A percentile compares a stretch with the other conserved stretches of the same genome.
Conservation (phyloP, 2,888 invertebrate species). For the Temnothorax rugatulus region DNA sequence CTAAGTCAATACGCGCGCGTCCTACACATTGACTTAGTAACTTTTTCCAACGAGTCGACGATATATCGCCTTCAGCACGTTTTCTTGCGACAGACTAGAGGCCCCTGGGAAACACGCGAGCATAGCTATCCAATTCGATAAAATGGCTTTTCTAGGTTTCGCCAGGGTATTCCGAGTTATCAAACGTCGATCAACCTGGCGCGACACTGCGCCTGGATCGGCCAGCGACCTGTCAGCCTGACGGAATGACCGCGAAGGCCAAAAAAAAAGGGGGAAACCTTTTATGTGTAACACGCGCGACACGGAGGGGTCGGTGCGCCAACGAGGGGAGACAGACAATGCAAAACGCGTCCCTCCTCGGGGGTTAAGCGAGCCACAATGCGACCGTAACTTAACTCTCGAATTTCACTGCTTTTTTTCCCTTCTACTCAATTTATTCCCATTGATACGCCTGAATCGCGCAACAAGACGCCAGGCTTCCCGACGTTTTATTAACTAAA, state of each 20-base stretch:
- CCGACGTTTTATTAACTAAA: conserved; percentile 52
- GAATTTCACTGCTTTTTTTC: conserved; percentile 55
- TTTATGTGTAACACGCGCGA: conserved; percentile 66
- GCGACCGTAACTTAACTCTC: conserved; percentile 59
- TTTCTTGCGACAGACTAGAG: conserved; percentile 24
- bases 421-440: conserved; percentile 44
- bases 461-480: conserved; percentile 40
- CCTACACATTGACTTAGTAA: conserved; percentile 31
- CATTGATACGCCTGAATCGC: conserved; percentile 53
- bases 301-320: conserved; percentile 44
- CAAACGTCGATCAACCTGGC: conserved; percentile 48
- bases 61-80: conserved; percentile 27
- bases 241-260: conserved; percentile 43
- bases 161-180: conserved; percentile 45
- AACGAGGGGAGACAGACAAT: conserved; percentile 67
- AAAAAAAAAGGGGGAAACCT: conserved; percentile 56
- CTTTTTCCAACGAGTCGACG: conserved; percentile 33
- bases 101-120: conserved; percentile 22
- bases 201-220: conserved; percentile 21
- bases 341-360: conserved; percentile 55
- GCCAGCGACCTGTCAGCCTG: conserved; percentile 46
- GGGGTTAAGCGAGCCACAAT: conserved; percentile 65
- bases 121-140: conserved; percentile 36
- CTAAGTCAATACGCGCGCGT: conserved; percentile 44
- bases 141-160: conserved; percentile 50